Conservation (phyloP, 1,140 invertebrate genomes). For the Agraylea sexmaculata region DNA sequence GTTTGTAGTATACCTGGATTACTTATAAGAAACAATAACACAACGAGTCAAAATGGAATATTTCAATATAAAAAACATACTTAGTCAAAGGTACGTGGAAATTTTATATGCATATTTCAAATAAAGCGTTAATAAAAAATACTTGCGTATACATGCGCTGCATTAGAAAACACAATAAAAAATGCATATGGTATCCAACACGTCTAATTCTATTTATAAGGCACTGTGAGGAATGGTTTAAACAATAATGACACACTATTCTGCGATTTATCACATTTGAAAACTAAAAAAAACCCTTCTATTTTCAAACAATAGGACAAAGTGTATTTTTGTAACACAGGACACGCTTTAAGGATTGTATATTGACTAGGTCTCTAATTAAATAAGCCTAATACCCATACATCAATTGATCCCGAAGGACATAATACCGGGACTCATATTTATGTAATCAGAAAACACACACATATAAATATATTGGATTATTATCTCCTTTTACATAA, state of each 20-base stretch:
- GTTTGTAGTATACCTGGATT: background rate
- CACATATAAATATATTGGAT: conserved; percentile 5
- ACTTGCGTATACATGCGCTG: background rate
- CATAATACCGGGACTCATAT: background rate
- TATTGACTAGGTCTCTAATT: background rate
- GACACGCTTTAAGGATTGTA: background rate
- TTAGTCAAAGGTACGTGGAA: background rate
- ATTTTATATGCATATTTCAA: background rate
- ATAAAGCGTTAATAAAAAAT: background rate
- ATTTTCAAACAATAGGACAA: background rate
- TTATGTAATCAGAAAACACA: conserved; percentile 13
- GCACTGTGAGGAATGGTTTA: background rate
- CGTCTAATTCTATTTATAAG: background rate
- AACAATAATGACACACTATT: background rate
- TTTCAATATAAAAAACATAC: background rate
- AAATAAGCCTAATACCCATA: background rate
- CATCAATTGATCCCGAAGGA: background rate
- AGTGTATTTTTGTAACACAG: background rate
- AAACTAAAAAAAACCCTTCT: background rate
- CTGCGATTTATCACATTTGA: background rate
- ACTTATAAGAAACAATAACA: background rate
- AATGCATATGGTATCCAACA: background rate
- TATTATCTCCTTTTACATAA: background rate
- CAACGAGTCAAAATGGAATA: background rate
- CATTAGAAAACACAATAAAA: background rate